Conservation (phyloP, 1,140 invertebrate genomes). For the Drosophila subobscura region DNA sequence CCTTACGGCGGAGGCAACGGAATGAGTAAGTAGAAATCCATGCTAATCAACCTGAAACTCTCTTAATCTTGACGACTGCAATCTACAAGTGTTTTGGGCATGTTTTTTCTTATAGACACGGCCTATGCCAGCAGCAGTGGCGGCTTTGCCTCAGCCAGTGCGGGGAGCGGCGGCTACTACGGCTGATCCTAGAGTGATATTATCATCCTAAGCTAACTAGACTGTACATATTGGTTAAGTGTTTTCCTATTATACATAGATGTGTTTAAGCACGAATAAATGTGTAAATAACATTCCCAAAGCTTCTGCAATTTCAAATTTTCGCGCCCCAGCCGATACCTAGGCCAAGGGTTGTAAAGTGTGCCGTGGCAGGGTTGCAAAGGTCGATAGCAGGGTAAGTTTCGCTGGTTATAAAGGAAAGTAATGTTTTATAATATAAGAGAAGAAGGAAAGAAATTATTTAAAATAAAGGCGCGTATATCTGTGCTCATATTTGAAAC, state of each 20-base stretch:
- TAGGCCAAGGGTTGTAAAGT: conserved; percentile 12
- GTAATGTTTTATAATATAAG: no score
- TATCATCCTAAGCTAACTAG: conserved; percentile 27
- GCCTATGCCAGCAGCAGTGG: conserved; percentile 76
- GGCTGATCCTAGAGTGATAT: conserved; percentile 41
- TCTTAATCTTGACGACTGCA: background rate
- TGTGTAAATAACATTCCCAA: background rate
- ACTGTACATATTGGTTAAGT: conserved; percentile 50
- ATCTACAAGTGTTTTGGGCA: conserved; percentile 74
- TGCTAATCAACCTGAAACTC: background rate
- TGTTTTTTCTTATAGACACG: conserved; percentile 73
- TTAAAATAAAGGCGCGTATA: no score
- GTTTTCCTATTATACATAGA: conserved; percentile 15
- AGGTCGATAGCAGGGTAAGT: no score
- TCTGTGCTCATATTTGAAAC: no score
- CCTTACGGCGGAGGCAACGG: conserved; percentile 63
- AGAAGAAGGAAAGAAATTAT: no score
- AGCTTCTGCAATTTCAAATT: conserved; percentile 1
- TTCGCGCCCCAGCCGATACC: conserved; percentile 3
- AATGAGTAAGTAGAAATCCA: conserved; percentile 62
- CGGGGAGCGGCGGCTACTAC: conserved; percentile 58
- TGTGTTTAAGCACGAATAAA: conserved; percentile 19
- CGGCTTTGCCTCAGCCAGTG: conserved; percentile 67
- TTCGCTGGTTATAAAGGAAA: no score
- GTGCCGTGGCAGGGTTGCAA: background rate